Evolutionary conservation across 2,888 invertebrate species (phyloP), one percentile per base, ranked within the genome.

Genomic region (Xanthostigma xanthostigma): DNA sequence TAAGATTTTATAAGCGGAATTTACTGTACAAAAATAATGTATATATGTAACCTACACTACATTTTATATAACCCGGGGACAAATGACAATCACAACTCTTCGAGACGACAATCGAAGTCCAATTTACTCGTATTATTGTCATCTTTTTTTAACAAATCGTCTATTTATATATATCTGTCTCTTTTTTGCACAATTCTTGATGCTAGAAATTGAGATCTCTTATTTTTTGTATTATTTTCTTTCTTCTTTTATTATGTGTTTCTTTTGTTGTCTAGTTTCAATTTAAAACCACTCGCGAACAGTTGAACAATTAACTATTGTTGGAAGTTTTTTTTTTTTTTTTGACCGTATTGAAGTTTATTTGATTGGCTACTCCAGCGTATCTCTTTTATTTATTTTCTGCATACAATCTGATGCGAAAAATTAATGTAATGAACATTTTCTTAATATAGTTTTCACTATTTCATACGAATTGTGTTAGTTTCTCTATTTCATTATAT

Each of bases 61-160:
- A 14, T 13, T 9, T 34, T 37, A 37, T 27, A 38, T 45, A 45
- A 45, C 45, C 45, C 45, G 14, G 33, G 45, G 38, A 38, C 45
- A 45, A 45, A 45, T 45, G 45, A 45, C 45, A 45, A 45, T 45
- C 45, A 45, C 45, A 38, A 13, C 33, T 35, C 35, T 41, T 46
- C 41, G 45, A 33, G 51, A 48, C 51, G 50, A 51, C 51, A 51
- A 51, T 51, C 51, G 49, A 48, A 51, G 48, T 50, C 51, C 50
- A 51, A 51, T 51, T 51, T 51, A 50, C 45, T 43, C 46, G 34
- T 42, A 45, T 50, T 48, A 43, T 48, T 47, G 47, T 36, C 36
- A 36, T 35, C 40, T 45, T 51, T 39, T 27, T 44, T 39, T 40
- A 9, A 36, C 37, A 17, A 14, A 27, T 27, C 27, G 27, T 27